Percentiles rank a stretch among this genome's conserved stretches.
phyloP scores from a whole-genome alignment of 2,113 vertebrate genomes.

The Scopus umbretta region DNA sequence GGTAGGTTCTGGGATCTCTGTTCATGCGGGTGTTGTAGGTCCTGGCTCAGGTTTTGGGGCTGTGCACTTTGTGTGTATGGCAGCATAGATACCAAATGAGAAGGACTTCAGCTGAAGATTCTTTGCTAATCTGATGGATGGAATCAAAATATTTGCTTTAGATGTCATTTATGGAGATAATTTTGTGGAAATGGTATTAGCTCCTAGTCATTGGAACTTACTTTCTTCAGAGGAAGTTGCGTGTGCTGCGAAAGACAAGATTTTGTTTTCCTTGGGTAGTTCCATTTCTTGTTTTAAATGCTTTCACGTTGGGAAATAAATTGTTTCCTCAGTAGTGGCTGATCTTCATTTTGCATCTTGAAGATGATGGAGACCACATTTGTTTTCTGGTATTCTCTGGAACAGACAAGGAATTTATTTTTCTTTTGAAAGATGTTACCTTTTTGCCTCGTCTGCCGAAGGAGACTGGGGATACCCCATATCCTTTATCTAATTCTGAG shows the following conservation, averaged over 20 bases:
- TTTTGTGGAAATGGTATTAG: not conserved
- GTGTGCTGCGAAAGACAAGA: not conserved
- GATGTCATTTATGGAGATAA: not conserved
- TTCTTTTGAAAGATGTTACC: not conserved
- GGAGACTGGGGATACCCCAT: not conserved
- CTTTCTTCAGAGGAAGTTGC: not conserved
- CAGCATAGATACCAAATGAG: not conserved
- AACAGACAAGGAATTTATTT: not conserved
- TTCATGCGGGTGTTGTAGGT: not conserved
- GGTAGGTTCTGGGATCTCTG: not conserved
- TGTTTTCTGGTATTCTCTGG: not conserved
- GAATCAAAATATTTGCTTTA: not conserved
- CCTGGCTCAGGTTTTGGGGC: not conserved
- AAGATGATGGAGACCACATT: not conserved
- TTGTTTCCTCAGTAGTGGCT: not conserved
- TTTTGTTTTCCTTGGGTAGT: not conserved
- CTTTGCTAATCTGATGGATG: not conserved
- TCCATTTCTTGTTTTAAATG: not conserved
- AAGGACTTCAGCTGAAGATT: not conserved
- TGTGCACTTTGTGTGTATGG: not conserved
- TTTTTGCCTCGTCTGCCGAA: not conserved
- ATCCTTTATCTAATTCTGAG: not conserved
- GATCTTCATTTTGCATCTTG: not conserved
- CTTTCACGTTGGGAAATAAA: not conserved
- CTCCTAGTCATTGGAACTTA: not conserved